Evolutionary conservation across 2,113 vertebrate genomes (phyloP).

Genomic region (Dasyornis broadbenti): DNA sequence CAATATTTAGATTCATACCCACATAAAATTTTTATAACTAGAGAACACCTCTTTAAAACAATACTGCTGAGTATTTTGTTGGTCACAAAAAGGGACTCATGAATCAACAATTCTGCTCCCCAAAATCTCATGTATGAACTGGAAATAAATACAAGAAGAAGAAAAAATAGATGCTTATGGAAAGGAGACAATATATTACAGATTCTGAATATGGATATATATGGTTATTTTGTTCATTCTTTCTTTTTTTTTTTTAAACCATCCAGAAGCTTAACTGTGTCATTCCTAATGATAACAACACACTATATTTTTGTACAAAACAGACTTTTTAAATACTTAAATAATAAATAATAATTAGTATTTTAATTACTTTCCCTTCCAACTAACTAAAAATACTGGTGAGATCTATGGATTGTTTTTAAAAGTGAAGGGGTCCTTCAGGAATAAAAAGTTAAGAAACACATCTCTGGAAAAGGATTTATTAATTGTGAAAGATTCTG

Average conservation of each 20-base stretch:
- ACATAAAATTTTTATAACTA: neutral
- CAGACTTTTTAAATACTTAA: neutral
- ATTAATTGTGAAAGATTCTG: neutral
- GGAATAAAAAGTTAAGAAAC: neutral
- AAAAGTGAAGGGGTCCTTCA: neutral
- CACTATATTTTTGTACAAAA: neutral
- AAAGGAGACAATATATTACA: neutral
- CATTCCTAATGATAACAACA: neutral
- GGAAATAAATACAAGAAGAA: neutral
- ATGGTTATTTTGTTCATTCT: accelerated
- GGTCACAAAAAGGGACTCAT: neutral
- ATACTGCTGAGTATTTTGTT: neutral
- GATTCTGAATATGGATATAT: neutral
- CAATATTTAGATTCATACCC: neutral
- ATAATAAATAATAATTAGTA: neutral
- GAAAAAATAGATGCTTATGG: neutral
- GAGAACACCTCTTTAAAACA: neutral
- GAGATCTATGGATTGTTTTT: neutral
- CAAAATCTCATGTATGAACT: neutral
- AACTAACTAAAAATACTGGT: neutral
- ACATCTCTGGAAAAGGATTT: neutral
- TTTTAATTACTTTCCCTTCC: neutral
- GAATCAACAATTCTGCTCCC: neutral
- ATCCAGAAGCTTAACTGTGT: neutral
- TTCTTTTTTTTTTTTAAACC: neutral